These are phyloP conservation scores for Drosophila orosa DNA, from an alignment of 1,140 invertebrate genomes.

Conservation along the genomic window DNA sequence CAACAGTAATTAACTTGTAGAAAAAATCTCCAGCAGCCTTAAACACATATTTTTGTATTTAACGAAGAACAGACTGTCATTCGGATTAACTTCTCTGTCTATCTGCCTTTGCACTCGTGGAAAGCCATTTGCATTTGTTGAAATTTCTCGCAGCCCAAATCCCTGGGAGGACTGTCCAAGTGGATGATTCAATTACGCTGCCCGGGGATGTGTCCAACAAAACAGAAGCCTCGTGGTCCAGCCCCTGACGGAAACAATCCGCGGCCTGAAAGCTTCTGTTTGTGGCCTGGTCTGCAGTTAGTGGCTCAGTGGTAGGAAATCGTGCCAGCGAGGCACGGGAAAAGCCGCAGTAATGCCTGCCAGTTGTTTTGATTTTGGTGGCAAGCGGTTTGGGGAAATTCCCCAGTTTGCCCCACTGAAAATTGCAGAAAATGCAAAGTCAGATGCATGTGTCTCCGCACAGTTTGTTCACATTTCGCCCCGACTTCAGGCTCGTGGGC, in stretches of 20 bases:
- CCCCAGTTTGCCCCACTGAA: conserved; percentile 20
- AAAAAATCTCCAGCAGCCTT: background rate
- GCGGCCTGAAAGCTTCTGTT: conserved; percentile 11
- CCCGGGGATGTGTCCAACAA: background rate
- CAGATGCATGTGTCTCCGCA: conserved; percentile 10
- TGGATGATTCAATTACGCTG: conserved; percentile 28
- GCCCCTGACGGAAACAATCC: conserved; percentile 23
- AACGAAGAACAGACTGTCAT: background rate
- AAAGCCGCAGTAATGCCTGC: conserved; percentile 27
- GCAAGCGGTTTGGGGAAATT: conserved; percentile 18
- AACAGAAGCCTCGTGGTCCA: conserved; percentile 5
- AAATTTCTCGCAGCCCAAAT: conserved; percentile 2
- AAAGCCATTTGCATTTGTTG: background rate
- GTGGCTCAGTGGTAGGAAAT: conserved; percentile 22
- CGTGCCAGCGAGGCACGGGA: conserved; percentile 18
- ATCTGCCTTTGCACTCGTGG: background rate
- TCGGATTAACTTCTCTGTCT: background rate
- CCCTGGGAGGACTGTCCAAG: conserved; percentile 15
- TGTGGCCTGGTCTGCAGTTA: conserved; percentile 19
- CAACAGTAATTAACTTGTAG: background rate
- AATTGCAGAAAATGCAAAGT: conserved; percentile 17
- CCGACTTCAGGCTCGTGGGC: conserved; percentile 62
- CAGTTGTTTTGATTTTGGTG: conserved; percentile 40
- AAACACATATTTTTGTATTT: background rate
- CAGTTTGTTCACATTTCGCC: conserved; percentile 75